Base-by-base conservation (phyloP, 2,888 invertebrate genomes). In the Xanthostigma xanthostigma region DNA sequence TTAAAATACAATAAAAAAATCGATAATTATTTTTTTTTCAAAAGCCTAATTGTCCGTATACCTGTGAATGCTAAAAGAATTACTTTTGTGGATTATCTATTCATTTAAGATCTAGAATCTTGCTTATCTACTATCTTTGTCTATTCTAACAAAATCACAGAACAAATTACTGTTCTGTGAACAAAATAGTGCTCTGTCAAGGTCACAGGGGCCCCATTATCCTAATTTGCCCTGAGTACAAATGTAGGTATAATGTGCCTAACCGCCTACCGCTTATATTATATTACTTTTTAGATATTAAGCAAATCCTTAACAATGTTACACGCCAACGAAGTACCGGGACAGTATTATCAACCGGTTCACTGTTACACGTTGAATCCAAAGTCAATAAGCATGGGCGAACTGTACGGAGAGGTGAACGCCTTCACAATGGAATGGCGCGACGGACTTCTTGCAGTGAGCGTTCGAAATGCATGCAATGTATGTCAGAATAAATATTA, bases 371-470 rank as follows among this genome's bases (percentile, higher is more conserved):
- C 82, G 2, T 74, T 93, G 68, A 93, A 93, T 64, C 93, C 93
- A 0, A 93, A 93, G 67, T 84, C 91, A 36, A 78, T 93, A 10
- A 80, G 80, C 1, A 83, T 90, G 60, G 91, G 90, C 13, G 91
- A 93, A 65, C 66, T 93, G 11, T 93, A 92, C 57, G 93, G 93
- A 0, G 88, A 84, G 63, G 81, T 92, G 0, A 85, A 90, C 65
- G 68, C 79, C 10, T 76, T 83, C 55, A 90, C 92, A 0, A 69
- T 91, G 55, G 93, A 93, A 65, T 93, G 93, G 93, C 81, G 79
- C 57, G 93, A 93, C 63, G 93, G 93, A 0, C 73, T 93, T 1
- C 73, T 93, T 62, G 91, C 83, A 1, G 70, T 75, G 35, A 77
- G 76, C 60, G 76, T 80, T 54, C 67, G 81, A 52, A 66, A 66